Percentiles rank a stretch among this genome's conserved stretches.
Conservation (phyloP, 2,888 invertebrate species). For the Hartigia nigra region DNA sequence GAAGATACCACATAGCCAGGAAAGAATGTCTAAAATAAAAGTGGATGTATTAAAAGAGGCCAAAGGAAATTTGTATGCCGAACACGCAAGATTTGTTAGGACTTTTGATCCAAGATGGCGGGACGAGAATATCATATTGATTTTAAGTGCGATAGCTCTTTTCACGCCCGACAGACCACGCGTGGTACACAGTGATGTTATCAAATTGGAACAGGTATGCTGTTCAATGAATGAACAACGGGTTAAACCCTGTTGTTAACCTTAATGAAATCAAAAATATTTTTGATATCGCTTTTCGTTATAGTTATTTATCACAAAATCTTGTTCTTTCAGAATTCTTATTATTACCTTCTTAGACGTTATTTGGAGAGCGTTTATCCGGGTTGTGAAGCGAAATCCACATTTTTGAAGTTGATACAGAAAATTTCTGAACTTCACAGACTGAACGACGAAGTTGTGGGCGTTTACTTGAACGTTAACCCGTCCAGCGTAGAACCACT, state of each 20-base stretch:
- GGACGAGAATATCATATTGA: conserved; percentile 90
- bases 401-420: conserved; percentile 88
- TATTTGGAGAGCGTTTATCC: conserved; percentile 86
- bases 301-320: not conserved
- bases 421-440: conserved; percentile 91
- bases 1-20: conserved; percentile 88
- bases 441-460: conserved; percentile 91
- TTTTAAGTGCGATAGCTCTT: conserved; percentile 90
- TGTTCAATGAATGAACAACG: not conserved
- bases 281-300: not conserved
- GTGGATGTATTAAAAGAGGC: conserved; percentile 92
- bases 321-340: conserved; percentile 77
- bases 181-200: conserved; percentile 86
- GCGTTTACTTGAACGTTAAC: conserved; percentile 92
- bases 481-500: conserved; percentile 92
- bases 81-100: conserved; percentile 85
- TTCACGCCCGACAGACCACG: conserved; percentile 87
- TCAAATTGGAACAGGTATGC: conserved; percentile 84
- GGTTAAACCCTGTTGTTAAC: not conserved
- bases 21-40: conserved; percentile 82
- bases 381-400: conserved; percentile 88
- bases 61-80: conserved; percentile 88
- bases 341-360: conserved; percentile 87
- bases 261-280: not conserved
- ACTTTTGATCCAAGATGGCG: conserved; percentile 89